Percentiles rank a stretch among this genome's conserved stretches.
These are phyloP conservation scores for Xenus cinereus DNA, from an alignment of 2,113 vertebrate species.

Conservation along the genomic window DNA sequence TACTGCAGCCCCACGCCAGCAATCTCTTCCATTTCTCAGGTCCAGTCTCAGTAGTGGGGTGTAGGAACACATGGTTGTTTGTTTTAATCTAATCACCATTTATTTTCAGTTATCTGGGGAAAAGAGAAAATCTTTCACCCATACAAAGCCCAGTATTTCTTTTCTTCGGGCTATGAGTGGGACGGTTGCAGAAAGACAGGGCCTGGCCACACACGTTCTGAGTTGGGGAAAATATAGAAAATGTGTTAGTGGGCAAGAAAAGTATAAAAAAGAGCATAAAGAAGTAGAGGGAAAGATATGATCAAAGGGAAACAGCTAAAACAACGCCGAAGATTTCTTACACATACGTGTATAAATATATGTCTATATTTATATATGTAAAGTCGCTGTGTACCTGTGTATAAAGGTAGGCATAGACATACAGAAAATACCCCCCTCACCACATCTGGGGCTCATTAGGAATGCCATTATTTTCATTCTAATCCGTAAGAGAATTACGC, in stretches of 20 bases:
- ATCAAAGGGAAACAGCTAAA: neutral
- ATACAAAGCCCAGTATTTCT: neutral
- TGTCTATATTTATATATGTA: neutral
- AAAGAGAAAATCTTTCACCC: neutral
- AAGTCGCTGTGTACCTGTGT: accelerated
- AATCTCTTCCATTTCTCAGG: constrained; percentile 28
- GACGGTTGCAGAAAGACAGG: neutral
- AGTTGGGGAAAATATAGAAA: neutral
- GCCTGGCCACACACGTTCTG: neutral
- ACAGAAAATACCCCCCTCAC: neutral
- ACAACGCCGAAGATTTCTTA: neutral
- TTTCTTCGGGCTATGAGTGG: neutral
- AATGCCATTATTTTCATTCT: neutral
- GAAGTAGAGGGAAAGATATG: neutral
- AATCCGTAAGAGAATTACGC: neutral
- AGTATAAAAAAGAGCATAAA: neutral
- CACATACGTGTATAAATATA: neutral
- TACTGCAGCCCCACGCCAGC: constrained; percentile 14
- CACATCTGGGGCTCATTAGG: neutral
- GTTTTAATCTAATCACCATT: constrained; percentile 50
- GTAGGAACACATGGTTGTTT: neutral
- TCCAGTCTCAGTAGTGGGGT: neutral
- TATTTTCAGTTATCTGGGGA: constrained; percentile 12
- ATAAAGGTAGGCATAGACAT: neutral
- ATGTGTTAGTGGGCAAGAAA: neutral